A percentile compares a stretch with the other conserved stretches of the same genome.
Conservation (phyloP, 2,113 vertebrate species). For the Pica pica region DNA sequence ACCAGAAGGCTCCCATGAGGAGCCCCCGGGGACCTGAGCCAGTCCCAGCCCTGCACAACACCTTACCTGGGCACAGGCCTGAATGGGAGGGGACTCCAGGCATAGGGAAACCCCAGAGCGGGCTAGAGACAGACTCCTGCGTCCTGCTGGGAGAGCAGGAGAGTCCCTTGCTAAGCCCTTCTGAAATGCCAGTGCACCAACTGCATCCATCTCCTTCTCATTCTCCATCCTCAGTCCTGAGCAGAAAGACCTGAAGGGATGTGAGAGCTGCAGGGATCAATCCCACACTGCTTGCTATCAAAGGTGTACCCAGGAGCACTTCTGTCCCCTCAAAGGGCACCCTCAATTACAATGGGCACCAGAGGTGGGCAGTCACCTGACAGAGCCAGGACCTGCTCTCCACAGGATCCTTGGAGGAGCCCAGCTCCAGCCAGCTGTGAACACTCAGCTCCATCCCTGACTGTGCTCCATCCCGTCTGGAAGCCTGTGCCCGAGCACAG, state of each 20-base stretch:
- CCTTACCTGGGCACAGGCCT: background rate
- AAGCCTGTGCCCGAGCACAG: accelerated
- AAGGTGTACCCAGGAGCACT: background rate
- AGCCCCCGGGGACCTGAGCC: background rate
- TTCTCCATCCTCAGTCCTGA: background rate
- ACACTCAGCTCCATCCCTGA: background rate
- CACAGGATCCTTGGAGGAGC: background rate
- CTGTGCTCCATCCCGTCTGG: no score
- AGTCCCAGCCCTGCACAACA: background rate
- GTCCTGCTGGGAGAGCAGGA: accelerated
- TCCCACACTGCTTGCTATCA: background rate
- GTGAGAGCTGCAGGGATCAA: background rate
- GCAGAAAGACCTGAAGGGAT: background rate
- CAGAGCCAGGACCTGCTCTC: background rate
- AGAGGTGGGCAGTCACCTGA: background rate
- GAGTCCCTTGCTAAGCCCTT: background rate
- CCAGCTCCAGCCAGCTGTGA: background rate
- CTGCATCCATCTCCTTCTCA: background rate
- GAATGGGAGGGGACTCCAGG: background rate
- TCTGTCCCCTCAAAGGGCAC: background rate
- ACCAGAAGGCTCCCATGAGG: background rate
- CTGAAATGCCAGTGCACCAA: accelerated
- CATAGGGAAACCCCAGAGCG: background rate
- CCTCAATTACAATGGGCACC: accelerated
- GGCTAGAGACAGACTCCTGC: background rate